These are phyloP conservation scores for Callocephalon fimbriatum DNA, from an alignment of 2,113 vertebrate species.

Conservation along the genomic window DNA sequence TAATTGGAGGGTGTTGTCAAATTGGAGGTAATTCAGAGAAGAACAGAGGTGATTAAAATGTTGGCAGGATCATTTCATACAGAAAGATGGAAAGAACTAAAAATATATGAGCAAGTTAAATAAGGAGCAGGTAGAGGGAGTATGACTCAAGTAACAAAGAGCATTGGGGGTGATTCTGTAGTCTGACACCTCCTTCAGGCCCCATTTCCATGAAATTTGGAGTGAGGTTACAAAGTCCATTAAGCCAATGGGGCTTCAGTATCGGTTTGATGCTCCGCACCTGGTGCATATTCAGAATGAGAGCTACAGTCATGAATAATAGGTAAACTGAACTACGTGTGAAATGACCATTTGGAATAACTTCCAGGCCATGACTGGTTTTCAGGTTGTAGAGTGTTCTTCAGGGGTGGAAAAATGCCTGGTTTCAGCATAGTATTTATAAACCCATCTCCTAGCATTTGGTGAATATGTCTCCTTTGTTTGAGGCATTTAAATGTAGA, in stretches of 20 bases:
- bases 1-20: background rate
- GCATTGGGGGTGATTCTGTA: background rate
- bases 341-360: slow-evolving; percentile 20
- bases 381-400: background rate
- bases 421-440: background rate
- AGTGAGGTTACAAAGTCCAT: background rate
- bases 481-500: background rate
- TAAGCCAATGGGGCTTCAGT: background rate
- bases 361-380: background rate
- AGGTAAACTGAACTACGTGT: background rate
- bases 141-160: background rate
- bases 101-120: slow-evolving; percentile 10
- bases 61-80: background rate
- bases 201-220: background rate
- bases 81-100: background rate
- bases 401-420: background rate
- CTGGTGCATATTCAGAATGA: slow-evolving; percentile 1
- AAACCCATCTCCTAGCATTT: background rate
- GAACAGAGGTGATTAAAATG: slow-evolving; percentile 6
- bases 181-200: background rate
- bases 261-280: background rate
- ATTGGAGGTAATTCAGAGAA: slow-evolving; percentile 6
- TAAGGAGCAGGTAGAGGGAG: background rate
- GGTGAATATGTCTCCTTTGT: background rate
- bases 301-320: background rate